Percentiles rank a stretch among this genome's conserved stretches.
Evolutionary conservation across 1,140 invertebrate species (phyloP).

Genomic region (Liolophura sinensis): DNA sequence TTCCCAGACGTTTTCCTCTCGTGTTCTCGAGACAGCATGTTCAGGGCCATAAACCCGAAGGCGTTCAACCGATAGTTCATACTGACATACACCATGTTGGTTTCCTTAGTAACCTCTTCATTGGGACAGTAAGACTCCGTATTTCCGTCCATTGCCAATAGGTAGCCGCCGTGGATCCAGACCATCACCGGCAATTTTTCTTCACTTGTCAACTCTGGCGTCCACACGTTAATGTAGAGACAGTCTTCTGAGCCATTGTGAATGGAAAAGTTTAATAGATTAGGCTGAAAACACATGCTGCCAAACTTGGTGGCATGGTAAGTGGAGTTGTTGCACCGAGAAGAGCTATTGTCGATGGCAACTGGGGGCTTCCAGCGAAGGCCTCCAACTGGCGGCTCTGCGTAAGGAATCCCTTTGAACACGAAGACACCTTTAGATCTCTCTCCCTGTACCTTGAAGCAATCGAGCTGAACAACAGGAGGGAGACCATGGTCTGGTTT

Average conservation of each 20-base stretch:
- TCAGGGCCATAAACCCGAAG: constrained; percentile 72
- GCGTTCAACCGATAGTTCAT: constrained; percentile 81
- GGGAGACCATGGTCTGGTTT: too few species aligned
- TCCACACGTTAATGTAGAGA: constrained; percentile 38
- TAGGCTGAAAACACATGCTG: constrained; percentile 17
- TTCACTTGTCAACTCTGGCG: constrained; percentile 8
- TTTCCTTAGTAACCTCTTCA: constrained; percentile 59
- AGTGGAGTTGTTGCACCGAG: constrained; percentile 11
- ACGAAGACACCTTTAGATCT: constrained; percentile 70
- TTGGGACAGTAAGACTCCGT: constrained; percentile 13
- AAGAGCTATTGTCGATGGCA: constrained; percentile 30
- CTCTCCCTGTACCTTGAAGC: constrained; percentile 12
- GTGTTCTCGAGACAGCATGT: constrained; percentile 77
- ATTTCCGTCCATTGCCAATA: constrained; percentile 70
- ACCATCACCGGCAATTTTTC: constrained; percentile 77
- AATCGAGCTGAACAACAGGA: constrained; percentile 11
- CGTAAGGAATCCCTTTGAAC: constrained; percentile 84
- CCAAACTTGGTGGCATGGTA: constrained; percentile 9
- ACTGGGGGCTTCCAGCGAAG: constrained; percentile 73
- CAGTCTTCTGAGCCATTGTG: constrained; percentile 32
- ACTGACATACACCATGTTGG: constrained; percentile 85
- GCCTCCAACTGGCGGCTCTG: constrained; percentile 68
- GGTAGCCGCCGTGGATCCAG: constrained; percentile 94
- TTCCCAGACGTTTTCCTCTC: constrained; percentile 58
- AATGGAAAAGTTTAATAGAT: constrained; percentile 5